Base-by-base conservation (phyloP, 1,140 invertebrate genomes). In the Chymomyza costata region DNA sequence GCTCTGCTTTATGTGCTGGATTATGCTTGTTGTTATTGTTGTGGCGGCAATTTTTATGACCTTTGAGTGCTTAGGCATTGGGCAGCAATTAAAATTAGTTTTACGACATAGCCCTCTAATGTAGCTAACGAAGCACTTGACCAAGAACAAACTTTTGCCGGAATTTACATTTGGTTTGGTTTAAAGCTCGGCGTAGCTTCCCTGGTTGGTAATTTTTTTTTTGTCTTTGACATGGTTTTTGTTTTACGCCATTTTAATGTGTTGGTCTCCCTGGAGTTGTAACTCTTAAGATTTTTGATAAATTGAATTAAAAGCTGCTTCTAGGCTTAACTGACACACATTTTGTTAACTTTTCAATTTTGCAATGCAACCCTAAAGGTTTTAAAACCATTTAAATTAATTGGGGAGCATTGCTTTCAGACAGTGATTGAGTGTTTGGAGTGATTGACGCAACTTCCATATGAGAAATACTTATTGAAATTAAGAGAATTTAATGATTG, bases 81-180 rank as follows among this genome's bases (percentile, higher is more conserved):
- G 51, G 71, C 70, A 71, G 62, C 73, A 76, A 76, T 76, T 76
- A 76, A 78, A 76, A 78, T 71, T 54, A 54, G 62, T 80, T 70
- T 76, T 78, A 71, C 67, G 48, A 50, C 41, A 7, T 2, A 10
- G 18, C 2, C 21, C 25, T 17, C 6, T 15, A 14, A n/a, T 21
- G 34, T 39, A 15, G 41, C 41, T 52, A 43, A 28, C 15, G 18
- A 34, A 37, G 49, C 31, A 45, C 35, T 40, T 40, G 30, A 28
- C 14, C 28, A 51, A n/a, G n/a, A n/a, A n/a, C n/a, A n/a, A n/a
- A 51, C 21, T 16, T 51, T 57, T 45, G 44, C 13, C 21, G 19
- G 41, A 46, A 15, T 46, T 54, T 21, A n/a, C n/a, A n/a, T n/a
- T n/a, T n/a, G n/a, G 45, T 28, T 28, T 16, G 18, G 19, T 50